Evolutionary conservation across 35 echinoderm and acorn worm species (phyloP).

Genomic region (Ptychodera flava): DNA sequence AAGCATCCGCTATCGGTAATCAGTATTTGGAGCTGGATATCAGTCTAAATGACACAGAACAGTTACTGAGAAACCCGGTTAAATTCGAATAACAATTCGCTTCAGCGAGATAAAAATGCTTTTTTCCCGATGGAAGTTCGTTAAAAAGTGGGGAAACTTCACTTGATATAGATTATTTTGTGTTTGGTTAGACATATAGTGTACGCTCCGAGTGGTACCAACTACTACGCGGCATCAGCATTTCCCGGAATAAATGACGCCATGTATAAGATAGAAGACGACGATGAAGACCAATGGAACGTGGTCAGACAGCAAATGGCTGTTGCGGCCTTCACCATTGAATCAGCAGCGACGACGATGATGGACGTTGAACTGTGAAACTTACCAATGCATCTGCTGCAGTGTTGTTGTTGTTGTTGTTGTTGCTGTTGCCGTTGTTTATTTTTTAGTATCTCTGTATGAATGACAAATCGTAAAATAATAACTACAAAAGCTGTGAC

Average conservation of each 20-base stretch:
- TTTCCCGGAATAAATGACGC: conserved; percentile 80
- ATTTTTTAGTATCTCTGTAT: not conserved
- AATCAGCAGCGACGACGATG: conserved; percentile 25
- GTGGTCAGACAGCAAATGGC: conserved; percentile 38
- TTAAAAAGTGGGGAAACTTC: too few relatives aligned
- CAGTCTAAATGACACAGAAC: too few relatives aligned
- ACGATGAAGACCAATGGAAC: conserved; percentile 40
- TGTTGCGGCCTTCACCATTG: conserved; percentile 14
- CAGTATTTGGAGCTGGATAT: too few relatives aligned
- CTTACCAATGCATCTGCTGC: conserved; percentile 4
- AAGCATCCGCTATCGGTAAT: too few relatives aligned
- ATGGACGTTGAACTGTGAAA: conserved; percentile 17
- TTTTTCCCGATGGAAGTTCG: too few relatives aligned
- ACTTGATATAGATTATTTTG: too few relatives aligned
- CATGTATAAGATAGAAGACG: conserved; percentile 78
- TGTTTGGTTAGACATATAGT: conserved; percentile 83
- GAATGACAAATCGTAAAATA: not conserved
- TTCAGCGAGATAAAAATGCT: too few relatives aligned
- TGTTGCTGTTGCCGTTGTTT: not conserved
- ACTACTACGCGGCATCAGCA: conserved; percentile 59
- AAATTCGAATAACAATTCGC: too few relatives aligned
- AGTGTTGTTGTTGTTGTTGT: not conserved
- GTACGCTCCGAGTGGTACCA: conserved; percentile 85
- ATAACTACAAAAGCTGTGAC: not conserved
- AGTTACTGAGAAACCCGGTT: too few relatives aligned